Conservation (phyloP, 2,113 vertebrate genomes). For the Siniperca chuatsi region DNA sequence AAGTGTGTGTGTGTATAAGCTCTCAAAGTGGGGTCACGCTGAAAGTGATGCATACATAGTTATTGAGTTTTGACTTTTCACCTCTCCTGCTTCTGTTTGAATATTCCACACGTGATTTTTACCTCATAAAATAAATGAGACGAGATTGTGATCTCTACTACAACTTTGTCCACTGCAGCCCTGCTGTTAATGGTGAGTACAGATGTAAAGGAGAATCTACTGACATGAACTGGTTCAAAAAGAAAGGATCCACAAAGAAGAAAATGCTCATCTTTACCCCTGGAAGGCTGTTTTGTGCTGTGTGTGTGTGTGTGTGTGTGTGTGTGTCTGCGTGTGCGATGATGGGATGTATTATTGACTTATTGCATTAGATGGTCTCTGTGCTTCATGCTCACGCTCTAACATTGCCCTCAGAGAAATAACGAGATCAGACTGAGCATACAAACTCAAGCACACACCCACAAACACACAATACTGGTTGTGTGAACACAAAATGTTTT, state of each 20-base stretch:
- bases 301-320: constrained; percentile 31
- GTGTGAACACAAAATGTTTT: constrained; percentile 45
- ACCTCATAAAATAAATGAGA: neutral
- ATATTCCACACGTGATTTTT: constrained; percentile 27
- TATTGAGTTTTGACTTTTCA: constrained; percentile 51
- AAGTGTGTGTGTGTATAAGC: constrained; percentile 16
- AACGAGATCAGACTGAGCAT: constrained; percentile 62
- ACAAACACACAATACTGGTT: constrained; percentile 34
- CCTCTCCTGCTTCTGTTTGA: constrained; percentile 37
- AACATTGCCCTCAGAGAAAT: constrained; percentile 72
- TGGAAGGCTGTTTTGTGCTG: constrained; percentile 48
- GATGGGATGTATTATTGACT: constrained; percentile 72
- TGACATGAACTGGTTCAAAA: constrained; percentile 16
- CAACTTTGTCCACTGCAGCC: neutral
- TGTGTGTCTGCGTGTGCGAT: constrained; percentile 47
- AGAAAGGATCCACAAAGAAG: constrained; percentile 26
- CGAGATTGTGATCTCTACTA: neutral
- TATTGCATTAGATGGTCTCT: constrained; percentile 78
- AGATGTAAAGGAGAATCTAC: neutral
- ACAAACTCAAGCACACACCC: constrained; percentile 47
- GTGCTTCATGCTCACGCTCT: constrained; percentile 70
- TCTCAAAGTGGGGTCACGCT: constrained; percentile 46
- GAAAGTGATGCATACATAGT: constrained; percentile 57
- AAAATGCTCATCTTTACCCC: constrained; percentile 41
- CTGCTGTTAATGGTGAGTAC: neutral